These are phyloP conservation scores for Aricia artaxerxes DNA, from an alignment of 2,888 invertebrate genomes.

Conservation along the genomic window DNA sequence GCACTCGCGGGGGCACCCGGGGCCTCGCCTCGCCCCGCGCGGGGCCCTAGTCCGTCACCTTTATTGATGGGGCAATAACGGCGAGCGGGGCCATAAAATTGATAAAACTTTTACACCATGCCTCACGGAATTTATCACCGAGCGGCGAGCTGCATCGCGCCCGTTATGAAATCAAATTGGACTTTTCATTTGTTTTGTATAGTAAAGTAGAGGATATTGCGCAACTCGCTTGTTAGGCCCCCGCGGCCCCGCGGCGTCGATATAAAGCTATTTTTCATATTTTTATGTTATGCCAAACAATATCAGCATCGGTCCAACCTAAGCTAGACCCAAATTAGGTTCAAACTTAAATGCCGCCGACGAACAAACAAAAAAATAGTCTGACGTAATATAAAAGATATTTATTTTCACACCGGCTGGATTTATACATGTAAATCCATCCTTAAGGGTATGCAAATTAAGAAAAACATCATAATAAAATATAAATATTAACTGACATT, in stretches of 20 bases:
- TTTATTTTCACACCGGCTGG: no score
- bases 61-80: conserved; percentile 43
- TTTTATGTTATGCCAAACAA: not conserved
- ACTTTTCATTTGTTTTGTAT: conserved; percentile 24
- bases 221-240: not conserved
- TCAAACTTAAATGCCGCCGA: no score
- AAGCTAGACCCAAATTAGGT: not conserved
- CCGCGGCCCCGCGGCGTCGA: not conserved
- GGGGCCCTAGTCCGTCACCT: conserved; percentile 32
- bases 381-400: no score
- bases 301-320: not conserved
- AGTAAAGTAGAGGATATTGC: not conserved
- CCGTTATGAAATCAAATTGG: conserved; percentile 23
- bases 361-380: no score
- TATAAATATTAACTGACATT: no score
- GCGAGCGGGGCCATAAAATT: conserved; percentile 42
- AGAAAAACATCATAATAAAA: no score
- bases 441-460: no score
- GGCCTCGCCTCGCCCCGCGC: not conserved
- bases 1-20: not conserved
- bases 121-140: conserved; percentile 36
- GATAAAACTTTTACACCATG: conserved; percentile 43
- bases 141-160: not conserved
- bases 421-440: no score
- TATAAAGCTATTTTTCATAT: not conserved